Evolutionary conservation across 1,140 invertebrate genomes (phyloP).

Genomic region (Carposina sasakii): DNA sequence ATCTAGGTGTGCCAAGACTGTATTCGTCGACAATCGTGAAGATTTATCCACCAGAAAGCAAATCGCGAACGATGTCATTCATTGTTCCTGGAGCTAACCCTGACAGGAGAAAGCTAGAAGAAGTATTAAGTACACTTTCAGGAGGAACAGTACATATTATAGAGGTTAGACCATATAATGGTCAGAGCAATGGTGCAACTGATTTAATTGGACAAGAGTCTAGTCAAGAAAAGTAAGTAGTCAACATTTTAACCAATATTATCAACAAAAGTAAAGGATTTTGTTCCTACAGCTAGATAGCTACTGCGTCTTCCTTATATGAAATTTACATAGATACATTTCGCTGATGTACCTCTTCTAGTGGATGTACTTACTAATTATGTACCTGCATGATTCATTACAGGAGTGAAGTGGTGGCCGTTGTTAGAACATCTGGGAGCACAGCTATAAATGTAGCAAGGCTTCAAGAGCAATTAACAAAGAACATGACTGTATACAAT

Average conservation of each 20-base stretch:
- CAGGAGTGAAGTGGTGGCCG: slow-evolving; percentile 84
- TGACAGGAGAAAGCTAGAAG: slow-evolving; percentile 80
- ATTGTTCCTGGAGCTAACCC: slow-evolving; percentile 83
- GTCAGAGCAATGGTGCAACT: slow-evolving; percentile 61
- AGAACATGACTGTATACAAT: slow-evolving; percentile 66
- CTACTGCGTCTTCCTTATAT: no score
- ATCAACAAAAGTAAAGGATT: no score
- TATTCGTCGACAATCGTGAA: slow-evolving; percentile 78
- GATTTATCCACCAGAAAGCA: slow-evolving; percentile 78
- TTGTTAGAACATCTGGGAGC: slow-evolving; percentile 79
- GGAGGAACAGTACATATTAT: slow-evolving; percentile 83
- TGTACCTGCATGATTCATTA: no score
- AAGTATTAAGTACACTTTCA: slow-evolving; percentile 82
- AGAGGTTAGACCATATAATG: slow-evolving; percentile 80
- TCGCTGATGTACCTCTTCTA: no score
- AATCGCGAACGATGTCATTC: slow-evolving; percentile 82
- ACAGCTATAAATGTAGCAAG: slow-evolving; percentile 79
- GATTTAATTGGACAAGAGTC: slow-evolving; percentile 60
- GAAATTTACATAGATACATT: no score
- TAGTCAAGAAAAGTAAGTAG: slow-evolving; percentile 63
- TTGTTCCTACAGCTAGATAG: no score
- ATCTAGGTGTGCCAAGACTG: slow-evolving; percentile 84
- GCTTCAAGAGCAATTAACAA: slow-evolving; percentile 75
- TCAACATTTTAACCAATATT: no score
- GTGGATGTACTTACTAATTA: no score